Evolutionary conservation across 2,888 invertebrate genomes (phyloP).

Genomic region (Amphipoea oculea): DNA sequence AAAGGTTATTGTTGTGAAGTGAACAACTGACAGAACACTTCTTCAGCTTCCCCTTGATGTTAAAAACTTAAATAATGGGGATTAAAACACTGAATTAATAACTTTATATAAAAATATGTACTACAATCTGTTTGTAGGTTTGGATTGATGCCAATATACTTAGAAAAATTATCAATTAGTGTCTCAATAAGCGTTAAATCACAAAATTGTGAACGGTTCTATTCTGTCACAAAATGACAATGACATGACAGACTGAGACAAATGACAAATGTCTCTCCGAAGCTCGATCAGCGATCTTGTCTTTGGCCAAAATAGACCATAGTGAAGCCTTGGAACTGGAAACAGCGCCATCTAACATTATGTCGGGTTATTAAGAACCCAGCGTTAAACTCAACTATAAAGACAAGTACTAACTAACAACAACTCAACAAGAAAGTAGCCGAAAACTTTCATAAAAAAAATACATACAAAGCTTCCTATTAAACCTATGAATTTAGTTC

Average conservation of each 20-base stretch:
- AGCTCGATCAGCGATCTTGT: not conserved
- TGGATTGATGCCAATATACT: slow-evolving; percentile 31
- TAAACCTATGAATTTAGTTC: not conserved
- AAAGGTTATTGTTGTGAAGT: slow-evolving; percentile 85
- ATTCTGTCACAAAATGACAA: slow-evolving; percentile 46
- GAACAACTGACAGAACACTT: slow-evolving; percentile 70
- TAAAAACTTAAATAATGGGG: slow-evolving; percentile 2
- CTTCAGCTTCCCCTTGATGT: slow-evolving; percentile 38
- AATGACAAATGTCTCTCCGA: not conserved
- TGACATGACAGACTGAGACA: slow-evolving; percentile 1
- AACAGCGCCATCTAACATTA: slow-evolving; percentile 24
- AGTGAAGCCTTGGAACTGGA: not conserved
- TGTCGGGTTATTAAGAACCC: not conserved
- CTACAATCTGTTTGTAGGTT: slow-evolving; percentile 11
- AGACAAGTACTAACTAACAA: not conserved
- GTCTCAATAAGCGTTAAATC: slow-evolving; percentile 30
- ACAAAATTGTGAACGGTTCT: slow-evolving; percentile 29
- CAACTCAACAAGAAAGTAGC: not conserved
- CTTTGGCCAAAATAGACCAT: slow-evolving; percentile 23
- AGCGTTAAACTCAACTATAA: not conserved
- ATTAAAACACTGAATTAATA: slow-evolving; percentile 14
- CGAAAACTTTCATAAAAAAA: not conserved
- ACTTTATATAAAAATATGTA: slow-evolving; percentile 3
- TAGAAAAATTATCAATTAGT: slow-evolving; percentile 29
- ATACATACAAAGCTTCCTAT: not conserved